Evolutionary conservation across 2,888 invertebrate genomes (phyloP).

Genomic region (Eilema caniola): DNA sequence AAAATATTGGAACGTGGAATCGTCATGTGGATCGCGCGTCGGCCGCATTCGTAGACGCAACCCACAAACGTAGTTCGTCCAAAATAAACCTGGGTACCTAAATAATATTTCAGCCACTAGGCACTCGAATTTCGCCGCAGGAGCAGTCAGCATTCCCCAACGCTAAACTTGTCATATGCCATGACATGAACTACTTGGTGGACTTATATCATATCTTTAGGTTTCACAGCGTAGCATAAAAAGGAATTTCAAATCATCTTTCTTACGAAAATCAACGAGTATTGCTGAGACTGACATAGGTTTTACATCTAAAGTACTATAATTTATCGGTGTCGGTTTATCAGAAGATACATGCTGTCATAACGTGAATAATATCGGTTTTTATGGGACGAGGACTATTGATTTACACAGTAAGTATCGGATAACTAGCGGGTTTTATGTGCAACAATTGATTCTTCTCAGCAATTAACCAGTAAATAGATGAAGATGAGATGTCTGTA

Average conservation of each 20-base stretch:
- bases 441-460: conserved; percentile 38
- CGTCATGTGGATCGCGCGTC: conserved; percentile 62
- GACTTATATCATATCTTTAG: conserved; percentile 31
- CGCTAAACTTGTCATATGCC: conserved; percentile 47
- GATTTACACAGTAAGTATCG: conserved; percentile 49
- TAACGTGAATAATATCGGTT: conserved; percentile 52
- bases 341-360: conserved; percentile 55
- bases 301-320: conserved; percentile 29
- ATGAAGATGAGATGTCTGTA: too few relatives aligned
- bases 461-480: not conserved
- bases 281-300: conserved; percentile 23
- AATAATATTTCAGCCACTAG: conserved; percentile 73
- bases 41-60: conserved; percentile 70
- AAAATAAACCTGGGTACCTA: conserved; percentile 79
- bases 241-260: not conserved
- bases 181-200: conserved; percentile 42
- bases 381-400: conserved; percentile 62
- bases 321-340: conserved; percentile 57
- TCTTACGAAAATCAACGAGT: not conserved
- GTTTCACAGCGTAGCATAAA: not conserved
- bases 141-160: conserved; percentile 59
- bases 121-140: conserved; percentile 60
- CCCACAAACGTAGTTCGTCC: conserved; percentile 76
- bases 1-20: conserved; percentile 62
- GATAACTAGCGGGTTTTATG: conserved; percentile 43